Base-by-base conservation (phyloP, 2,888 invertebrate genomes). In the Ashinkailepas kermadecensis region DNA sequence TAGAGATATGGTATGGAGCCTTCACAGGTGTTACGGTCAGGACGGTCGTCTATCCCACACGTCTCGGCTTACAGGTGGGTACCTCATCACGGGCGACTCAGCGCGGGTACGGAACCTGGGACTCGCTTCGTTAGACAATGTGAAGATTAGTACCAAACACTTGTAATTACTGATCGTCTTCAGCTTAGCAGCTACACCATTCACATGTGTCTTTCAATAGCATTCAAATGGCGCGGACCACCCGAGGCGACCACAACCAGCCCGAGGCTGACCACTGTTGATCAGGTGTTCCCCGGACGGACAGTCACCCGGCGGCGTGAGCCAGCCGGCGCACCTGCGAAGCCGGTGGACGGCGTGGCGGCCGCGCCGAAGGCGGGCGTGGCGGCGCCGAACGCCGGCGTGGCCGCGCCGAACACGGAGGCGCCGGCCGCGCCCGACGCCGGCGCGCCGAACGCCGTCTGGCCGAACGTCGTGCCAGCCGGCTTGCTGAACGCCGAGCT, bases 381-480 rank as follows among this genome's bases (percentile, higher is more conserved):
- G 6, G 81, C 56, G 23, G 74, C 39, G 58, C 82, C 67, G 83
- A 84, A 57, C 83, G 58, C 7, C 23, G 91, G 90, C 0, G 91
- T 89, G 83, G 87, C 86, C 56, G 80, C 70, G 25, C 81, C 58
- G 25, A 81, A 80, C 13, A 85, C 82, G 84, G 85, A 83, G 59
- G 83, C 82, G 64, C 82, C 81, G 25, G 83, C 81, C 25, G 84
- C 81, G 62, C 81, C 83, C 23, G 82, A 23, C 10, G 74, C 81
- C 15, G 83, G 39, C 62, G 82, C 78, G 18, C 84, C 84, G 82
- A 84, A 84, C 54, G 83, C 83, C 82, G 83, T n/a, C n/a, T 81
- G 11, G 54, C 83, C 70, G 83, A 84, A 62, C 83, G 58, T 15
- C 58, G 91, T 90, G 0, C 91, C 89, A 82, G 87, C 78, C 11